Percentiles rank a stretch among this genome's conserved stretches.
phyloP scores from a whole-genome alignment of 2,888 invertebrate species.

The Drosophila prostipennis region DNA sequence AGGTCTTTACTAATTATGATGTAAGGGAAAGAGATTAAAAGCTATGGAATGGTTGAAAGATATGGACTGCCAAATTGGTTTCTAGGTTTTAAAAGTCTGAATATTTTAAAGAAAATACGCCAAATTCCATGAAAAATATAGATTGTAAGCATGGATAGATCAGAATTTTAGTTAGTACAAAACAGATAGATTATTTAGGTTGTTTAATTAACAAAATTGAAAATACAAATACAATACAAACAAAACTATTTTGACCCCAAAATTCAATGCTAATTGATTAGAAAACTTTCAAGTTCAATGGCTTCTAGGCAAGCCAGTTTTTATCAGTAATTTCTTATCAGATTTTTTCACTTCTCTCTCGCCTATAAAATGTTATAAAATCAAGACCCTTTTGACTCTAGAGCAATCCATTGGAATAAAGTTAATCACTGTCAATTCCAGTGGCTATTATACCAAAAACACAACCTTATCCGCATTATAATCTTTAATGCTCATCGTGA shows the following conservation, averaged over 20 bases:
- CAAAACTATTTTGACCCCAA: background rate
- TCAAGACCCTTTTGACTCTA: background rate
- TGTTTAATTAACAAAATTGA: no score
- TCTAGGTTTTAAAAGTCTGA: background rate
- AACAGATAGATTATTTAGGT: no score
- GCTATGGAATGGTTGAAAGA: background rate
- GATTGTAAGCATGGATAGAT: no score
- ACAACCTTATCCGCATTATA: conserved; percentile 2
- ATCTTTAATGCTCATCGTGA: conserved; percentile 6
- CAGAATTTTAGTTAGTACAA: no score
- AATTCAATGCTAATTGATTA: background rate
- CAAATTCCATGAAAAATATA: no score
- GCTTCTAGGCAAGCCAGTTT: conserved; percentile 2
- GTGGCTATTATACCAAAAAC: background rate
- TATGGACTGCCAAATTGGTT: background rate
- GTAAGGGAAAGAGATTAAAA: conserved; percentile 29
- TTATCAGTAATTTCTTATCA: background rate
- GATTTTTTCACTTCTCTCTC: background rate
- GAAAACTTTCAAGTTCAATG: conserved; percentile 37
- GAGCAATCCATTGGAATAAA: conserved; percentile 9
- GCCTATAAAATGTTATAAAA: background rate
- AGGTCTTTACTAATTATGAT: conserved; percentile 24
- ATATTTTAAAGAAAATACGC: no score
- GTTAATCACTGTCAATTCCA: conserved; percentile 1
- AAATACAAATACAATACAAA: no score